Percentiles rank a stretch among this genome's conserved stretches.
phyloP scores from a whole-genome alignment of 2,888 invertebrate genomes.

The Phengaris arion region DNA sequence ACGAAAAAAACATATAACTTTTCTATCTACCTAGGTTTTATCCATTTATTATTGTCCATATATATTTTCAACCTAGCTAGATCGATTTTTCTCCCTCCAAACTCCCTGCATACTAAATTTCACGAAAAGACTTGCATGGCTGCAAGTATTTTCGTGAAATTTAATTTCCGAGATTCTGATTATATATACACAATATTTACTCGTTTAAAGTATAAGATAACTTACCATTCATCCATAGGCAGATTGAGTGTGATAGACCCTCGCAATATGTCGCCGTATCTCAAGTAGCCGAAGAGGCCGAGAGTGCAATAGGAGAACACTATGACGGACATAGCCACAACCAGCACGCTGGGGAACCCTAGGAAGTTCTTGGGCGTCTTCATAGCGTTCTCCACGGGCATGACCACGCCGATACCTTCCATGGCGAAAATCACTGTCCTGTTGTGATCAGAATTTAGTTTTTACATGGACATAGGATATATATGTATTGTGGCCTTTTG shows the following conservation, averaged over 20 bases:
- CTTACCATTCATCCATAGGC: conserved; percentile 81
- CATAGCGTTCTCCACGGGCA: conserved; percentile 97
- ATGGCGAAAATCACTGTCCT: conserved; percentile 98
- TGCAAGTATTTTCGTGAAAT: too few species aligned
- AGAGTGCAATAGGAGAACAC: conserved; percentile 87
- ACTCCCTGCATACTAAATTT: too few species aligned
- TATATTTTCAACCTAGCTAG: too few species aligned
- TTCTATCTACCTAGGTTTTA: too few species aligned
- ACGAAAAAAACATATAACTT: too few species aligned
- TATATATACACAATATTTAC: too few species aligned
- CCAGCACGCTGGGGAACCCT: conserved; percentile 89
- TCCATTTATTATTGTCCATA: too few species aligned
- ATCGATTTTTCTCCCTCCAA: too few species aligned
- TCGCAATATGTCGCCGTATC: conserved; percentile 85
- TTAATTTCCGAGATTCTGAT: too few species aligned
- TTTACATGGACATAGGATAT: background rate
- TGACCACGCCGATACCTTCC: conserved; percentile 95
- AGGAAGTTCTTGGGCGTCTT: conserved; percentile 88
- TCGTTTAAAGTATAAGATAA: too few species aligned
- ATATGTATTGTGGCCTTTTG: conserved; percentile 51
- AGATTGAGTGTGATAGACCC: conserved; percentile 94
- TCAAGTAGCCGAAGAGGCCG: conserved; percentile 93
- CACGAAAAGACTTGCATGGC: too few species aligned
- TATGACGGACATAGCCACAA: conserved; percentile 90
- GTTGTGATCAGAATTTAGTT: conserved; percentile 37